Conservation (phyloP, 2,888 invertebrate genomes). For the Merodon equestris region DNA sequence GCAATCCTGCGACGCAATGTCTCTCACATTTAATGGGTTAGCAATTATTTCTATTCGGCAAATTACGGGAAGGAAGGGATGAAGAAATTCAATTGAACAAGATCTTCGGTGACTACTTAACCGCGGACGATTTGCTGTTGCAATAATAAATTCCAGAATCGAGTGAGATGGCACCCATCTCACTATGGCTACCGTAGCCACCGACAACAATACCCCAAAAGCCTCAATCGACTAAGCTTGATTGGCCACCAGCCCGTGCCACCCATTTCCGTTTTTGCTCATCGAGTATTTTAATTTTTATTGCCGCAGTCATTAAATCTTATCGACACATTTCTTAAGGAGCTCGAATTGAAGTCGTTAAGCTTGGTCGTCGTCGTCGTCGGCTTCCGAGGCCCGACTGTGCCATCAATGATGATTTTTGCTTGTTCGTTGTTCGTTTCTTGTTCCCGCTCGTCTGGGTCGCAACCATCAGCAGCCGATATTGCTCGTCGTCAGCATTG, state of each 20-base stretch:
- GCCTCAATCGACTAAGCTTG: too few species aligned
- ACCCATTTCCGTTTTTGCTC: slow-evolving; percentile 11
- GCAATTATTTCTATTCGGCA: slow-evolving; percentile 53
- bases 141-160: slow-evolving; percentile 49
- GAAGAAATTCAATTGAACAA: slow-evolving; percentile 57
- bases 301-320: slow-evolving; percentile 62
- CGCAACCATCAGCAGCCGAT: not conserved
- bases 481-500: slow-evolving; percentile 47
- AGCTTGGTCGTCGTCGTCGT: slow-evolving; percentile 45
- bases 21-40: slow-evolving; percentile 51
- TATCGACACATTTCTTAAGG: slow-evolving; percentile 67
- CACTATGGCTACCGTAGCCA: too few species aligned
- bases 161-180: slow-evolving; percentile 23
- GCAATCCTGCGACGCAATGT: slow-evolving; percentile 23
- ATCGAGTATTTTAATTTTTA: slow-evolving; percentile 59
- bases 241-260: too few species aligned
- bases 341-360: slow-evolving; percentile 63
- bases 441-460: too few species aligned
- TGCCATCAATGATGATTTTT: slow-evolving; percentile 62
- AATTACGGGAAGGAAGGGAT: slow-evolving; percentile 8
- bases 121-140: slow-evolving; percentile 41
- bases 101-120: slow-evolving; percentile 36
- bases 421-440: slow-evolving; percentile 49
- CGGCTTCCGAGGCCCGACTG: too few species aligned
- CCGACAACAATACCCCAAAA: too few species aligned